Evolutionary conservation across 2,113 vertebrate species (phyloP).

Genomic region (Polypterus bichir): DNA sequence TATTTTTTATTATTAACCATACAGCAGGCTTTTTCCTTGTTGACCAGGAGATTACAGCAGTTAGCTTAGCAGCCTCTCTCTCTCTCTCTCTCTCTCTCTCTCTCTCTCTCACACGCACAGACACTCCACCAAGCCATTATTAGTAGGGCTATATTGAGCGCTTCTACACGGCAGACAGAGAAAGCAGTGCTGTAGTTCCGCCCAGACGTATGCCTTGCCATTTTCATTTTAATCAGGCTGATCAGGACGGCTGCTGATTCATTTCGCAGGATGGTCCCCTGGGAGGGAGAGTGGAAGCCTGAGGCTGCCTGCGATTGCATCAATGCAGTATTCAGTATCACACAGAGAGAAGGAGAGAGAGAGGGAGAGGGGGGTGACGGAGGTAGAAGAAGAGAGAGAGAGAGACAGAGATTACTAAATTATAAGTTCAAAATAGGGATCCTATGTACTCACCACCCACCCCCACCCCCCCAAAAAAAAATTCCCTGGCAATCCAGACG

Average conservation of each 20-base stretch:
- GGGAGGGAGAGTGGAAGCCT: conserved; percentile 57
- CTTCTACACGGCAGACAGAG: conserved; percentile 72
- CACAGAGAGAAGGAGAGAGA: conserved; percentile 29
- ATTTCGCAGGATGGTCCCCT: conserved; percentile 64
- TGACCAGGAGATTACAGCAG: conserved; percentile 36
- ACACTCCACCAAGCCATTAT: conserved; percentile 65
- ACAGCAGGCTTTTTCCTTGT: conserved; percentile 20
- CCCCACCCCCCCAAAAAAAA: neutral
- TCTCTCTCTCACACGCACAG: conserved; percentile 22
- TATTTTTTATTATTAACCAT: too few relatives aligned
- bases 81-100: conserved; percentile 19
- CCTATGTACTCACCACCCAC: conserved; percentile 31
- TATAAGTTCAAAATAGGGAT: conserved; percentile 24
- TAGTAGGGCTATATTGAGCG: conserved; percentile 79
- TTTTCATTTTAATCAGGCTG: conserved; percentile 71
- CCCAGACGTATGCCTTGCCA: conserved; percentile 71
- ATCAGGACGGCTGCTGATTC: conserved; percentile 72
- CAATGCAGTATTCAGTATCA: conserved; percentile 42
- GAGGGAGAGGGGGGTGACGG: conserved; percentile 15
- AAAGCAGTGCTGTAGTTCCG: conserved; percentile 52
- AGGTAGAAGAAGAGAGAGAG: conserved; percentile 11
- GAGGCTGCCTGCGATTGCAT: conserved; percentile 49
- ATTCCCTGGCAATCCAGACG: neutral
- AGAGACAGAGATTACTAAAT: conserved; percentile 13
- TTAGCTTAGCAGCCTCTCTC: conserved; percentile 34